These are phyloP conservation scores for Callocephalon fimbriatum DNA, from an alignment of 2,113 vertebrate species.

Conservation along the genomic window DNA sequence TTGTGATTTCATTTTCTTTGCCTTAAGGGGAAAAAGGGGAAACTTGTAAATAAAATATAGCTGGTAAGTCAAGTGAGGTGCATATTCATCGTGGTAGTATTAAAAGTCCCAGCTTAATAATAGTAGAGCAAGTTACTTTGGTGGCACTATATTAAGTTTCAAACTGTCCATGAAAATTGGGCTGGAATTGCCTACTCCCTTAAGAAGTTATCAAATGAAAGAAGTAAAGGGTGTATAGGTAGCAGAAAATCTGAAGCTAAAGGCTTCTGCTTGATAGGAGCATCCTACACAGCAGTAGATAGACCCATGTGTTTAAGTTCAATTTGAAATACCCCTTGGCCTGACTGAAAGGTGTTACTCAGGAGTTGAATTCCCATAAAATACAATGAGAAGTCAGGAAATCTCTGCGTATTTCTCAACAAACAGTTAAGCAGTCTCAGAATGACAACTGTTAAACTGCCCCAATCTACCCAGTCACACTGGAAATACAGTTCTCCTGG, in stretches of 20 bases:
- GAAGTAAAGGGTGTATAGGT: background rate
- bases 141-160: background rate
- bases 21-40: background rate
- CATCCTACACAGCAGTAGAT: rapidly evolving
- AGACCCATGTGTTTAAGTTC: background rate
- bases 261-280: background rate
- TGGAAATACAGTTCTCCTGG: background rate
- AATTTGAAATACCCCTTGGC: background rate
- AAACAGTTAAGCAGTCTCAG: background rate
- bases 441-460: background rate
- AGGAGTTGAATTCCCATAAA: background rate
- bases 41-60: background rate
- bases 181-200: background rate
- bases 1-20: background rate
- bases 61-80: background rate
- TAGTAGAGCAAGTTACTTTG: background rate
- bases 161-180: background rate
- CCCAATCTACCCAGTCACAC: background rate
- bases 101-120: background rate
- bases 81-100: background rate
- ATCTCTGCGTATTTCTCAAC: background rate
- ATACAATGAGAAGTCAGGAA: background rate
- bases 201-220: background rate
- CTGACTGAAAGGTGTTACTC: background rate
- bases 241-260: background rate